Percentiles rank a stretch among this genome's conserved stretches.
Evolutionary conservation across 2,113 vertebrate species (phyloP).

Genomic region (Perca schrenkii): DNA sequence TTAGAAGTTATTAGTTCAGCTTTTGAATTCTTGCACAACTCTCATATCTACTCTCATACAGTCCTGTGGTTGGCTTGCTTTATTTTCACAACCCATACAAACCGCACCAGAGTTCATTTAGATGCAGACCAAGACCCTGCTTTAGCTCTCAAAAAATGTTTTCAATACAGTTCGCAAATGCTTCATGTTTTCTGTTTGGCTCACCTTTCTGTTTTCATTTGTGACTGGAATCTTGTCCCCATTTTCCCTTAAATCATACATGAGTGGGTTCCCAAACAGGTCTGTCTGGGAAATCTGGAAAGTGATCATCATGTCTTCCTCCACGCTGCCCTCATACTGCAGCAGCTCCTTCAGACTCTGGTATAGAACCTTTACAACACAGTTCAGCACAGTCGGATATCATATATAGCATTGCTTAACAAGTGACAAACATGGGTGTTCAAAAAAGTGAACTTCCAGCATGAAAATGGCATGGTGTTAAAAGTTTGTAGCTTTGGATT

Average conservation of each 20-base stretch:
- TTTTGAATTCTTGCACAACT: neutral
- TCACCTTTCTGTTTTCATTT: constrained; percentile 97
- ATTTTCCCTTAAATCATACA: constrained; percentile 96
- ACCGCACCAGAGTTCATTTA: no score
- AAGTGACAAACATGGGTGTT: neutral
- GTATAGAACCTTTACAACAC: constrained; percentile 88
- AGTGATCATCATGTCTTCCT: constrained; percentile 99
- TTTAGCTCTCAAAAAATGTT: neutral
- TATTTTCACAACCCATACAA: neutral
- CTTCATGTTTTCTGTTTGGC: neutral
- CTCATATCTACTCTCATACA: neutral
- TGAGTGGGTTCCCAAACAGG: constrained; percentile 96
- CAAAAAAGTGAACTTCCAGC: neutral
- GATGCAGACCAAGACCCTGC: no score
- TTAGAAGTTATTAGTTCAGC: neutral
- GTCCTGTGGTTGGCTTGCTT: neutral
- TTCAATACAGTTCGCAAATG: neutral
- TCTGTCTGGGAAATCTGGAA: constrained; percentile 99
- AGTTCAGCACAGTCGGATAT: neutral
- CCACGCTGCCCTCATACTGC: constrained; percentile 96
- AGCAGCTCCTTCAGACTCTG: constrained; percentile 96
- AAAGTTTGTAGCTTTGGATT: neutral
- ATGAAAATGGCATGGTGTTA: no score
- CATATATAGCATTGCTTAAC: neutral
- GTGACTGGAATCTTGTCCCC: constrained; percentile 98